Evolutionary conservation across 2,113 vertebrate species (phyloP).

Genomic region (Hucho hucho): DNA sequence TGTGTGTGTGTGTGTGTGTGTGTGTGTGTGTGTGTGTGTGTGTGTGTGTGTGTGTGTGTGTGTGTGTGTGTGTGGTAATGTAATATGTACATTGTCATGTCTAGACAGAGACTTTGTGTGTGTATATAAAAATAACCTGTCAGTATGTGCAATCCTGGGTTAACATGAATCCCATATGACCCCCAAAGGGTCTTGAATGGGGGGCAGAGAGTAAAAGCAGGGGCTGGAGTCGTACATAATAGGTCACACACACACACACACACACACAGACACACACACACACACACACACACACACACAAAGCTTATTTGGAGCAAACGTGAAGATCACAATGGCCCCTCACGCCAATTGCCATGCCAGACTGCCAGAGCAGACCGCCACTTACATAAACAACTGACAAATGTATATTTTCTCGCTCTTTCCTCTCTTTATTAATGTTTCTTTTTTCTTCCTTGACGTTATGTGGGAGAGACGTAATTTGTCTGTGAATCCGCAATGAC

Average conservation of each 20-base stretch:
- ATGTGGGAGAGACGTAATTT: conserved; percentile 72
- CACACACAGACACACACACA: conserved; percentile 11
- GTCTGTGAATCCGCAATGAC: conserved; percentile 61
- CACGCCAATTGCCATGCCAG: conserved; percentile 14
- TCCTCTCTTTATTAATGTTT: conserved; percentile 56
- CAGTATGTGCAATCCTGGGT: conserved; percentile 1
- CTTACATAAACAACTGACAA: conserved; percentile 53
- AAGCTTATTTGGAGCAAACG: conserved; percentile 35
- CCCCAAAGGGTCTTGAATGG: conserved; percentile 21
- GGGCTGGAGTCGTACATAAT: conserved; percentile 17
- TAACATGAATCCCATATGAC: background rate
- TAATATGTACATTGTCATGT: conserved; percentile 4
- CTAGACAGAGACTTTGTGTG: conserved; percentile 28
- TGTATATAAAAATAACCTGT: conserved; percentile 22
- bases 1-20: background rate
- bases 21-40: background rate
- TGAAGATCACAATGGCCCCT: conserved; percentile 42
- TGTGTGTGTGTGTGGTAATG: background rate
- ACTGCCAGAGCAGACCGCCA: conserved; percentile 41
- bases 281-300: background rate
- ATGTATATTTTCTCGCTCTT: conserved; percentile 54
- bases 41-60: background rate
- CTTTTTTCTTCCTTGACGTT: conserved; percentile 41
- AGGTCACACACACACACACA: conserved; percentile 27
- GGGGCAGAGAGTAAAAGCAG: conserved; percentile 30